Evolutionary conservation across 2,113 vertebrate species (phyloP).

Genomic region (Grallaria varia): DNA sequence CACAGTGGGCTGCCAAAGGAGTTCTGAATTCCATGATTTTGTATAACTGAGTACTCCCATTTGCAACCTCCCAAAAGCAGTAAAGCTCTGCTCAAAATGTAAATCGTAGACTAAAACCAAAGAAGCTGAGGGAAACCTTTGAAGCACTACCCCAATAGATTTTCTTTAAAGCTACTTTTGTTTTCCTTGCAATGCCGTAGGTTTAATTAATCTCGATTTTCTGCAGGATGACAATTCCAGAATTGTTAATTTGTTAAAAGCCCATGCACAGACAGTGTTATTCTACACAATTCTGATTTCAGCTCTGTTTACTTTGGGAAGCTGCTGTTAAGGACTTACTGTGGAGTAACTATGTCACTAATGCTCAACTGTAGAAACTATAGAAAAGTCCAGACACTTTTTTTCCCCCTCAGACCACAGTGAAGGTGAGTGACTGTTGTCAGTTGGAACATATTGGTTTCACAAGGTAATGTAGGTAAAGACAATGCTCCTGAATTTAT

Average conservation of each 20-base stretch:
- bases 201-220: neutral
- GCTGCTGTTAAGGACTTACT: neutral
- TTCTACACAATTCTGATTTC: neutral
- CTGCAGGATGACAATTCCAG: neutral
- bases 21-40: neutral
- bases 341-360: neutral
- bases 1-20: neutral
- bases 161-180: neutral
- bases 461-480: neutral
- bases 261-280: neutral
- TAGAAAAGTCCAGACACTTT: neutral
- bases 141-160: neutral
- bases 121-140: neutral
- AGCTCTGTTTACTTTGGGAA: neutral
- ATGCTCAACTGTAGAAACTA: neutral
- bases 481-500: neutral
- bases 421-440: neutral
- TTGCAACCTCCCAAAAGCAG: neutral
- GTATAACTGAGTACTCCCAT: neutral
- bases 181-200: neutral
- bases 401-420: neutral
- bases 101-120: neutral
- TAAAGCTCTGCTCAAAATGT: neutral
- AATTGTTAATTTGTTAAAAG: neutral
- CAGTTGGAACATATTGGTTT: neutral